These are phyloP conservation scores for Tenthredo notha DNA, from an alignment of 2,888 invertebrate species.

Conservation along the genomic window DNA sequence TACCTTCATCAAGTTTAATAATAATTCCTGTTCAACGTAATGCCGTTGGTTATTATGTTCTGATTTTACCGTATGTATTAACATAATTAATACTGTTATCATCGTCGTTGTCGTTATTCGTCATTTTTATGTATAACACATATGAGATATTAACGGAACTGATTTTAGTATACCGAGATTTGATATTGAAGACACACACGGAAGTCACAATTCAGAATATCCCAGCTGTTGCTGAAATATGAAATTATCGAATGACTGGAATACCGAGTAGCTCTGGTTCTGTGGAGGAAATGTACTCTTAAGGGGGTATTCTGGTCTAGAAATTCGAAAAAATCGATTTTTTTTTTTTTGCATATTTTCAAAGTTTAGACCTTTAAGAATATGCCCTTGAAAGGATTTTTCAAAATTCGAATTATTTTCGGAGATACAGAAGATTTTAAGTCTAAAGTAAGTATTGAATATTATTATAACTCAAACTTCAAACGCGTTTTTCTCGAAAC, in stretches of 20 bases:
- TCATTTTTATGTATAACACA: not conserved
- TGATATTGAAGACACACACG: not conserved
- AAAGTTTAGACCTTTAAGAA: no score
- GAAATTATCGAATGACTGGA: not conserved
- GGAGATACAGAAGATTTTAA: no score
- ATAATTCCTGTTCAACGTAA: not conserved
- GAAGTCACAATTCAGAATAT: not conserved
- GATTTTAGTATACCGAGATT: not conserved
- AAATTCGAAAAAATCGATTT: no score
- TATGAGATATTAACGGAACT: not conserved
- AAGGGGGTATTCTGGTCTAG: no score
- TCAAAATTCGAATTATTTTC: no score
- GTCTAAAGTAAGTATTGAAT: no score
- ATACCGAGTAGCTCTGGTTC: not conserved
- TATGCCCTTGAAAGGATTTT: no score
- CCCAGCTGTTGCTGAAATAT: not conserved
- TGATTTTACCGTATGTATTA: not conserved
- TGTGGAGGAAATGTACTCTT: not conserved
- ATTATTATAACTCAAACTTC: no score
- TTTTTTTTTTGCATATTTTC: no score
- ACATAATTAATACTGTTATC: not conserved
- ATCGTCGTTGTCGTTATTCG: not conserved
- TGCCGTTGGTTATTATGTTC: not conserved
- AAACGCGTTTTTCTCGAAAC: no score
- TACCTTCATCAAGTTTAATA: not conserved